Conservation (phyloP, 2,113 vertebrate species). For the Gavialis gangeticus region DNA sequence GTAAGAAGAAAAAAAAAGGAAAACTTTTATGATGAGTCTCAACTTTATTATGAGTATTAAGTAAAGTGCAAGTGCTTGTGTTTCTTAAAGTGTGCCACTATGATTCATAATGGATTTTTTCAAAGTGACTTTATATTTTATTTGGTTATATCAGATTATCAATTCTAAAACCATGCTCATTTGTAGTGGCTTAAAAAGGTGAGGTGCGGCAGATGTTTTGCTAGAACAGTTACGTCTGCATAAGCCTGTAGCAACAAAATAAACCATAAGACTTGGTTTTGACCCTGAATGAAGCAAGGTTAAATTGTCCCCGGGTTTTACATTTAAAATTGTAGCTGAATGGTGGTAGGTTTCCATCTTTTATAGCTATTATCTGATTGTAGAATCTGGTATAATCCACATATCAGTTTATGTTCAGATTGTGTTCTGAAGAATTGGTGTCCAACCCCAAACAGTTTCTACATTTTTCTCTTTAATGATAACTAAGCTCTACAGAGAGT, state of each 20-base stretch:
- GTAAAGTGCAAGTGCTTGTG: not conserved
- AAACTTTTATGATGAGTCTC: not conserved
- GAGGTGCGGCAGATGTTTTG: too few relatives aligned
- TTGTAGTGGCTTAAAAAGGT: too few relatives aligned
- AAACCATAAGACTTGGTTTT: not conserved
- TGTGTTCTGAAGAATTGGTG: not conserved
- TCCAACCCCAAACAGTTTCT: not conserved
- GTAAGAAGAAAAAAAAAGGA: too few relatives aligned
- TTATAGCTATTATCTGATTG: not conserved
- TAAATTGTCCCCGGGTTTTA: not conserved
- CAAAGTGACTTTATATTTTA: not conserved
- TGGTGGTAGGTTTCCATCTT: not conserved
- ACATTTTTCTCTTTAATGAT: not conserved
- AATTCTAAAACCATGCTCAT: not conserved
- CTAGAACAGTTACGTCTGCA: too few relatives aligned
- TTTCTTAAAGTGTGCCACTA: too few relatives aligned
- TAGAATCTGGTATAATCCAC: not conserved
- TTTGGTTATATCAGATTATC: not conserved
- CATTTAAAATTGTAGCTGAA: not conserved
- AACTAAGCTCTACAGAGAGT: not conserved
- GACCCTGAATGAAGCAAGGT: not conserved
- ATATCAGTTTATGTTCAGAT: not conserved
- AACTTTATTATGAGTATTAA: not conserved
- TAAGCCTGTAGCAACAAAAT: not conserved
- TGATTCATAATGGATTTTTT: not conserved